Base-by-base conservation (phyloP, 2,797 vertebrate genomes). In the Sebastes variabilis region DNA sequence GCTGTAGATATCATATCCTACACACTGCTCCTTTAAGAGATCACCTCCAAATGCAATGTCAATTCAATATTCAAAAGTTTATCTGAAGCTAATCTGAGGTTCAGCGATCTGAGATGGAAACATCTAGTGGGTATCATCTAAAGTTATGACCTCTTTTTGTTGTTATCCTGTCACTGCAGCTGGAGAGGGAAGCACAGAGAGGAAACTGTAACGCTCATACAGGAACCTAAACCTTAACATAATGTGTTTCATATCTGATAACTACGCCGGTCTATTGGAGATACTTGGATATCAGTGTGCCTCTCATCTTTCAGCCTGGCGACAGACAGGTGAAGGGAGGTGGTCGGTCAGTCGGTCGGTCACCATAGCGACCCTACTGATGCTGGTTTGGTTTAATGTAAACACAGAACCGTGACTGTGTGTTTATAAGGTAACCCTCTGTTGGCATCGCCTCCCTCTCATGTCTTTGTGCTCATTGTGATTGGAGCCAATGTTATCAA, bases 341-440 rank as follows among this genome's bases (percentile, higher is more conserved):
- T 13, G 5, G 38, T 22, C 2, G 0, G 32, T 22, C 2, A 0
- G 32, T 32, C 32, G 32, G 61, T 60, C 2, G 0, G 61, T 64
- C 56, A 61, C 4, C 8, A 2, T 3, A 8, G 38, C 3, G 56
- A 54, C 46, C 36, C 60, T 82, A 18, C 29, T 87, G 69, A 84
- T 81, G 59, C 81, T 71, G 83, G 25, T 5, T 49, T 18, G 29
- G 77, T 89, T 87, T 90, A 75, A 72, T 89, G 82, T 90, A 85
- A 90, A 90, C 80, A 89, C 25, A 10, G 69, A 56, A 71, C 42
- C 30, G 2, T 32, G 61, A 22, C 71, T 75, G 73, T 70, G 80
- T 92, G 82, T 90, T 91, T 87, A 73, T 69, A 66, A 70, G 86
- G 75, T 75, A 77, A 81, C 65, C 59, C 6, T 69, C 64, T 60